A percentile compares a stretch with the other conserved stretches of the same genome.
Conservation (phyloP, 2,888 invertebrate species). For the Zygogramma bicolorata region DNA sequence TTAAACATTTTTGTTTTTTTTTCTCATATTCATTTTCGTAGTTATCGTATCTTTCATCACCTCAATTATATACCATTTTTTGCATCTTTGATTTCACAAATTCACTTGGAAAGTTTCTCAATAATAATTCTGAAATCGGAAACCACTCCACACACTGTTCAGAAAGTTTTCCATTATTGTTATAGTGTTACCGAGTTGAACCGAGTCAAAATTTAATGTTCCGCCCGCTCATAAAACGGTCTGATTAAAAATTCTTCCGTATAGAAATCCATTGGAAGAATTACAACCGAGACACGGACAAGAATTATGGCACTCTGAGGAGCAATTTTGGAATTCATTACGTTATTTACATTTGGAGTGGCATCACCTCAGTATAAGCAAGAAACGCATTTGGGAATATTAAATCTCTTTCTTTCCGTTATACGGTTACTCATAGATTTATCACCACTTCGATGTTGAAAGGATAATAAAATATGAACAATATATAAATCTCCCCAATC, state of each 20-base stretch:
- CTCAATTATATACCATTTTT: no score
- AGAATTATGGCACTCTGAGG: slow-evolving; percentile 51
- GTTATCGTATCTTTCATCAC: no score
- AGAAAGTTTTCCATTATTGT: slow-evolving; percentile 1
- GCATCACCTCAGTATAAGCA: slow-evolving; percentile 28
- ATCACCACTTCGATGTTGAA: slow-evolving; percentile 3
- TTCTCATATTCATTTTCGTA: no score
- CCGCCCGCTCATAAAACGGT: slow-evolving; percentile 30
- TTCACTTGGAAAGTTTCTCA: not conserved
- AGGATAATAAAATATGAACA: slow-evolving; percentile 17
- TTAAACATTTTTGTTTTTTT: no score
- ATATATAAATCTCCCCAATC: slow-evolving; percentile 13
- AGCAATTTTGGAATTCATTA: slow-evolving; percentile 51
- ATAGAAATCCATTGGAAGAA: slow-evolving; percentile 49
- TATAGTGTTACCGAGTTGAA: not conserved
- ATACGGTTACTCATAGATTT: slow-evolving; percentile 20
- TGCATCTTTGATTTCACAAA: no score
- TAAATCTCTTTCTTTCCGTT: slow-evolving; percentile 29
- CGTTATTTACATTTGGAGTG: slow-evolving; percentile 51
- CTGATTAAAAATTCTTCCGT: slow-evolving; percentile 39
- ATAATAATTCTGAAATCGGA: not conserved
- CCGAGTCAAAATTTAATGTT: slow-evolving; percentile 6
- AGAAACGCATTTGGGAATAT: slow-evolving; percentile 40
- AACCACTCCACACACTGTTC: not conserved
- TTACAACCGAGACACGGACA: slow-evolving; percentile 47